Evolutionary conservation across 2,113 vertebrate species (phyloP).

Genomic region (Trematocara variabile): DNA sequence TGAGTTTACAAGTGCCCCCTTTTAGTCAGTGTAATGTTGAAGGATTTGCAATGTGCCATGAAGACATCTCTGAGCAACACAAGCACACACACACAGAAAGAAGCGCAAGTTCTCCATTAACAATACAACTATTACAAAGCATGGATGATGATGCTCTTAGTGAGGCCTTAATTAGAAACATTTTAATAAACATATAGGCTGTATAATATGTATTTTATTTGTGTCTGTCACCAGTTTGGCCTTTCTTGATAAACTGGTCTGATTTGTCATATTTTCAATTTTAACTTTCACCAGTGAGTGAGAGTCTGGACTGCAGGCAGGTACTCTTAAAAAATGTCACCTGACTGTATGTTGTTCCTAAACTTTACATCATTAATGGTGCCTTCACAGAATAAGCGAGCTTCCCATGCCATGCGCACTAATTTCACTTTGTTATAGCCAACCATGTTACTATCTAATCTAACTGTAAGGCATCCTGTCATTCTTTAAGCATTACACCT

Average conservation of each 20-base stretch:
- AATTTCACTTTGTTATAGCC: not conserved
- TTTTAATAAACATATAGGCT: not conserved
- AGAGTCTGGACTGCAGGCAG: not conserved
- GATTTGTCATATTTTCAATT: not conserved
- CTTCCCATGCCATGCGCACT: not conserved
- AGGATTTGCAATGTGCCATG: conserved; percentile 48
- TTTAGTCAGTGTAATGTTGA: conserved; percentile 58
- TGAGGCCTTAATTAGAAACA: not conserved
- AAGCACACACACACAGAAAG: not conserved
- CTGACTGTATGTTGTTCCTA: not conserved
- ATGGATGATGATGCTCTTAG: not conserved
- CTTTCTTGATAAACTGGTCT: not conserved
- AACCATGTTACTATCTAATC: not conserved
- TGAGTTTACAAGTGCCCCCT: conserved; percentile 40
- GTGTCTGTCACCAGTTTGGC: not conserved
- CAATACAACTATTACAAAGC: not conserved
- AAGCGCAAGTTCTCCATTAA: not conserved
- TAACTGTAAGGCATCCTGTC: not conserved
- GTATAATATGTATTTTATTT: not conserved
- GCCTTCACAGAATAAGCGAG: not conserved
- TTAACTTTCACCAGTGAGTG: not conserved
- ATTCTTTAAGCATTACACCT: not conserved
- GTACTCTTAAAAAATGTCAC: not conserved
- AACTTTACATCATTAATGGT: not conserved
- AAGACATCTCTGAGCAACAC: not conserved